Evolutionary conservation across 2,888 invertebrate species (phyloP).

Genomic region (Andrena camellia): DNA sequence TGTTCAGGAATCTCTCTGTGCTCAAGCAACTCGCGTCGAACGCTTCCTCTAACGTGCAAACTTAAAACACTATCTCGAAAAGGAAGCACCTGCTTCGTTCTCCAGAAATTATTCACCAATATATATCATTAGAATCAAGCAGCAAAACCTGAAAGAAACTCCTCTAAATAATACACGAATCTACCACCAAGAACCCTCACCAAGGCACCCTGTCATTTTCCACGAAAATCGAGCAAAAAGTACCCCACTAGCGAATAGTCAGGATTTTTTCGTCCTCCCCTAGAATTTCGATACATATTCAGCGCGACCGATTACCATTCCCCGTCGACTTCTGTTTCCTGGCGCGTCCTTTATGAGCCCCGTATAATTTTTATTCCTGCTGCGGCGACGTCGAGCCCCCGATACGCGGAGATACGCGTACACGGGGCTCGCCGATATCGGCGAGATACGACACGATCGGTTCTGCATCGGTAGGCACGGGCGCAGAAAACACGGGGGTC

Average conservation of each 20-base stretch:
- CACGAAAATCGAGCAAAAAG: not conserved
- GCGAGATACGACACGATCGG: slow-evolving; percentile 70
- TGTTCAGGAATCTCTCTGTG: no score
- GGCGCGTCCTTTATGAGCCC: slow-evolving; percentile 41
- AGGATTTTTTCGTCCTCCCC: not conserved
- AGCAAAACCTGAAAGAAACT: no score
- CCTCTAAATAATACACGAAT: no score
- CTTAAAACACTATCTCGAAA: no score
- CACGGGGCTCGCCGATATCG: slow-evolving; percentile 64
- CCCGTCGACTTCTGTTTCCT: slow-evolving; percentile 51
- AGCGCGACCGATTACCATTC: slow-evolving; percentile 45
- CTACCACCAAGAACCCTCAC: no score
- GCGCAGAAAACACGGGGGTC: slow-evolving; percentile 45
- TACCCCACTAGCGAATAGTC: not conserved
- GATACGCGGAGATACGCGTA: slow-evolving; percentile 50
- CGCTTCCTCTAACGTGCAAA: no score
- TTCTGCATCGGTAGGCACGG: slow-evolving; percentile 65
- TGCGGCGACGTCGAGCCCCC: slow-evolving; percentile 42
- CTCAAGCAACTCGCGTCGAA: no score
- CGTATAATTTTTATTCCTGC: slow-evolving; percentile 42
- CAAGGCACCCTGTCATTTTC: no score
- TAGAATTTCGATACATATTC: slow-evolving; percentile 11
- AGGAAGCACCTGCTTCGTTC: no score
- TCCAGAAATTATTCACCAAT: no score
- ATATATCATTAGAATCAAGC: no score